Base-by-base conservation (phyloP, 2,113 vertebrate species). In the Embiotoca jacksoni region DNA sequence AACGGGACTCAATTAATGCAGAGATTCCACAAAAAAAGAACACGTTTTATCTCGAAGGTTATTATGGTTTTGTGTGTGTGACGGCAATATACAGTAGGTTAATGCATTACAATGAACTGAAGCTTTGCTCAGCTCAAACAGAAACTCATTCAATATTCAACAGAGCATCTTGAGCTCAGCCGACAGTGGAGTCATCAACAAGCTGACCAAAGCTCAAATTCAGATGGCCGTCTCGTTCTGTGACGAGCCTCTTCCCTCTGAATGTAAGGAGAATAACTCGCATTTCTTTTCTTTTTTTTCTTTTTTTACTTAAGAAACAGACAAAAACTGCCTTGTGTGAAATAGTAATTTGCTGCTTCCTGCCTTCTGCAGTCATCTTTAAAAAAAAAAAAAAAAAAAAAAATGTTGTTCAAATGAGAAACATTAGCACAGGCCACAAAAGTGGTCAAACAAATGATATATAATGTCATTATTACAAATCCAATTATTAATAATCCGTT, bases 171-270 rank as follows among this genome's bases (percentile, higher is more conserved):
- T 53, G 16, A 41, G 55, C 70, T 75, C 37, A 36, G 72, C 47
- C 14, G 64, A 80, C 62, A 76, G 62, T n/a, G 7, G 23, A 55
- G 49, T 60, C 55, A 44, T 54, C 39, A 80, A 62, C 49, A 67
- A 58, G 69, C 69, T 72, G 52, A 77, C 30, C 44, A 44, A 75
- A 75, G 62, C 73, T 71, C 71, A 81, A 83, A 75, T 66, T 47
- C 36, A 76, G 36, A 67, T 41, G 70, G 54, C 44, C 44, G 10
- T 62, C n/a, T 9, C 33, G 15, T 35, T 55, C 8, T 84, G 44
- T 8, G n/a, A 13, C 37, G 46, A 52, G 37, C 47, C 11, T 54
- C 50, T 53, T 66, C 54, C 61, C 10, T 35, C 37, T 3, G 4
- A 58, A 57, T 35, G 65, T 64, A 11, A 35, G 44, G 35, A 60